A percentile compares a stretch with the other conserved stretches of the same genome.
These are phyloP conservation scores for Stenurella melanura DNA, from an alignment of 2,888 invertebrate species.

Conservation along the genomic window DNA sequence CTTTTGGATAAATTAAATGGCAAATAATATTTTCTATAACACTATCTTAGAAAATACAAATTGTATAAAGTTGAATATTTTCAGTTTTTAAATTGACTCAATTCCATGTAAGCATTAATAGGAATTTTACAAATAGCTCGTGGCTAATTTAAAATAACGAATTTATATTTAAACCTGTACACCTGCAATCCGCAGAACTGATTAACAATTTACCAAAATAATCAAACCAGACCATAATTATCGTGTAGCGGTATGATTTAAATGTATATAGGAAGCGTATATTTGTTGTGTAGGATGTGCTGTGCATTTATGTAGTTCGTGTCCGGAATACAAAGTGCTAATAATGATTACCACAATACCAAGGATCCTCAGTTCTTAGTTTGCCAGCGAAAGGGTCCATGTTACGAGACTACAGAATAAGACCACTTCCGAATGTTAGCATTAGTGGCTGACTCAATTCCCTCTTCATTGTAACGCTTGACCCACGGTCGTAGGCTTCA, in stretches of 20 bases:
- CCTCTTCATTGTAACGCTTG: constrained; percentile 27
- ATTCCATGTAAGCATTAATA: no score
- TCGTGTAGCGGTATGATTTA: constrained; percentile 37
- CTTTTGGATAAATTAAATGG: no score
- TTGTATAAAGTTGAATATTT: no score
- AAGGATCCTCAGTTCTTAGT: constrained; percentile 44
- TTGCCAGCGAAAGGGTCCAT: constrained; percentile 47
- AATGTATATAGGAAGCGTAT: constrained; percentile 31
- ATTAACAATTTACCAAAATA: background rate
- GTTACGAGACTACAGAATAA: constrained; percentile 39
- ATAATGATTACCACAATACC: constrained; percentile 50
- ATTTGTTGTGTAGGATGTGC: constrained; percentile 43
- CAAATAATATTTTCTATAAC: no score
- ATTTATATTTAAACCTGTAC: background rate
- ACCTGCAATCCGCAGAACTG: background rate
- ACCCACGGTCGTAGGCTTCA: constrained; percentile 14
- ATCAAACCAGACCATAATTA: background rate
- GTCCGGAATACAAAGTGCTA: constrained; percentile 49
- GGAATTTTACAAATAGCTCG: no score
- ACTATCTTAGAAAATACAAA: no score
- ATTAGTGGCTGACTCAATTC: constrained; percentile 45
- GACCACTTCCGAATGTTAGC: constrained; percentile 53
- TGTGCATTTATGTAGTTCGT: constrained; percentile 42
- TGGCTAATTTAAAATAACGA: background rate
- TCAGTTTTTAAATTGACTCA: no score